Evolutionary conservation across 2,888 invertebrate species (phyloP), one percentile per base, ranked within the genome.

Genomic region (Drosophila planitibia): DNA sequence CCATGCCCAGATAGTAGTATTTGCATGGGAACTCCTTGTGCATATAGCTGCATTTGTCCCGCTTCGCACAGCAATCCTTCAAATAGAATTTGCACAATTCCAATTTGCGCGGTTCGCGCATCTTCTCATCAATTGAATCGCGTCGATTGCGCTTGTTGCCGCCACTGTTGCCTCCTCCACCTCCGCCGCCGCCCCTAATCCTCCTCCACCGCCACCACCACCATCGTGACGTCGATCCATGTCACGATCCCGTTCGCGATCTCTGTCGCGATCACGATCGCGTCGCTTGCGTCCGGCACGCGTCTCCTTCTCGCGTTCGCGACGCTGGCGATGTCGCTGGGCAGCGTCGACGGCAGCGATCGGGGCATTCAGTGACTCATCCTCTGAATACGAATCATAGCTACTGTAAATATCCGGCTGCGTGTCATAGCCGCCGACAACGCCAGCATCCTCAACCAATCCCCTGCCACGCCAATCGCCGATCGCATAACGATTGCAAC

Each of bases 11-110:
- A 93, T 99, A 99, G 94, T 96, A 98, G 94, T 97, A 99, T 95
- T 99, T 99, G 94, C 99, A 99, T 25, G 99, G 99, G 93, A 98
- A 99, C 93, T 99, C 98, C 89, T 97, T 96, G 94, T 99, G 99
- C 97, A 99, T 97, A 92, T 98, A 99, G 28, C 97, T 95, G 94
- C 99, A 99, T 94, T 98, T 97, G 86, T 98, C 98, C 89, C 97
- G 96, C 94, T 99, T 99, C 63, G 97, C 93, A 94, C 99, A 99
- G 93, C 97, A 97, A 83, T 98, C 98, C 96, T 97, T 97, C 72
- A 99, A 94, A 94, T 99, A 99, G 94, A 98, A 99, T 94, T 99
- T 99, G 94, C 99, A 99, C 3, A 99, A 94, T 93, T 99, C 99
- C 95, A 97, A 95, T 94, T 98, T 98, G 83, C 97, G 96, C 0